These are phyloP conservation scores for Solenopsis fugax DNA, from an alignment of 1,140 invertebrate species.

Conservation along the genomic window DNA sequence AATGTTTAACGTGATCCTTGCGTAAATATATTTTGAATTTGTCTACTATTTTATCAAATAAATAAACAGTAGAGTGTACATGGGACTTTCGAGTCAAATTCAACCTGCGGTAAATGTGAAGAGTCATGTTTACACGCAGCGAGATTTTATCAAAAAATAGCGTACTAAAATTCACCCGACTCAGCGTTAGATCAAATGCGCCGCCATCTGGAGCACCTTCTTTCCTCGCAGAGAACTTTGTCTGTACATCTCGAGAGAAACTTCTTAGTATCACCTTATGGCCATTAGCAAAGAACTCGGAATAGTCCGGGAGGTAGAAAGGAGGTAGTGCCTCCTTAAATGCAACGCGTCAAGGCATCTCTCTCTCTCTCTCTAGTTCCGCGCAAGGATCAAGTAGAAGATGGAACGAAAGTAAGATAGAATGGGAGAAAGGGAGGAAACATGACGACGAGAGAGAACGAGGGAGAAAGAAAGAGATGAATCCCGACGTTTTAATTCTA, in stretches of 20 bases:
- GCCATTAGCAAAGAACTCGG: constrained; percentile 54
- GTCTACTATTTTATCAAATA: constrained; percentile 44
- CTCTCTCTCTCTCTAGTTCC: not conserved
- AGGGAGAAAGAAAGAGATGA: constrained; percentile 41
- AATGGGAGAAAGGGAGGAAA: not conserved
- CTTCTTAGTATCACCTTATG: constrained; percentile 58
- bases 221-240: constrained; percentile 12
- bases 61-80: constrained; percentile 36
- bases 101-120: not conserved
- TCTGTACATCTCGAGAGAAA: constrained; percentile 42
- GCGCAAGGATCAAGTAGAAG: constrained; percentile 1
- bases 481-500: constrained; percentile 66
- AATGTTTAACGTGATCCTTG: constrained; percentile 30
- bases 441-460: not conserved
- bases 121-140: constrained; percentile 22
- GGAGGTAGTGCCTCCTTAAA: constrained; percentile 55
- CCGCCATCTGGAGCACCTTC: not conserved
- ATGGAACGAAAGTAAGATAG: constrained; percentile 13
- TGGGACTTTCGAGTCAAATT: constrained; percentile 25
- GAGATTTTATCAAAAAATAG: constrained; percentile 40
- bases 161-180: not conserved
- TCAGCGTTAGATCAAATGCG: not conserved
- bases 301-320: not conserved
- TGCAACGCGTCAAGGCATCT: constrained; percentile 55
- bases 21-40: constrained; percentile 27